Base-by-base conservation (phyloP, 2,888 invertebrate genomes). In the Erebia palarica region DNA sequence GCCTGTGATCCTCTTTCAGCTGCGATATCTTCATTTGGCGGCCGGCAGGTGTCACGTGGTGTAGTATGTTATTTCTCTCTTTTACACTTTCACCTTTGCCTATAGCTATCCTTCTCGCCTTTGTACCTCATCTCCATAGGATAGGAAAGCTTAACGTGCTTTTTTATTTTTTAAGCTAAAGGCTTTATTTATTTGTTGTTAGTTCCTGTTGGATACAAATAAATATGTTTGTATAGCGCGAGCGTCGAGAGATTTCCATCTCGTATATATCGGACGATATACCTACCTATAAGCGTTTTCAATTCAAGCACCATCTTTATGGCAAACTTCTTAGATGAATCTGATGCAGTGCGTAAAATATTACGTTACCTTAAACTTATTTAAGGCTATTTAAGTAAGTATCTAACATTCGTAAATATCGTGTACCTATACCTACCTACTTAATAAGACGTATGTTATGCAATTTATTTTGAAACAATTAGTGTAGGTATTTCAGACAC, bases 11-110 rank as follows among this genome's bases (percentile, higher is more conserved):
- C 84, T 85, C 86, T 89, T 89, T 90, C 92, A 92, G 92, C 92
- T 92, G 92, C 91, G 92, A 92, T 92, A 89, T 93, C 93, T 93
- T 92, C 92, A 93, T 93, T 92, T 92, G 91, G 89, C 87, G 87
- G 91, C 82, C 90, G 87, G 91, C 92, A 93, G 92, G 92, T 93
- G 93, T 91, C 92, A 92, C 90, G 91, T 90, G 91, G 89, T 83
- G 78, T 77, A 71, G 79, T 66, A 53, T 78, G 70, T 75, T 72
- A 27, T 27, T 58, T 75, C 8, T 87, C 8, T 87, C 83, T 67
- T 72, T 90, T 82, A 7, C 75, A 77, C 87, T 27, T 36, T 16
- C 16, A 10, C 68, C 16, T 3, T 42, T 47, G 8, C 64, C 72
- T 82, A 78, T 76, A 53, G 42, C 77, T 67, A 27, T 89, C 86